Percentiles rank a stretch among this genome's conserved stretches.
Evolutionary conservation across 2,888 invertebrate species (phyloP).

Genomic region (Dryomyza anilis): DNA sequence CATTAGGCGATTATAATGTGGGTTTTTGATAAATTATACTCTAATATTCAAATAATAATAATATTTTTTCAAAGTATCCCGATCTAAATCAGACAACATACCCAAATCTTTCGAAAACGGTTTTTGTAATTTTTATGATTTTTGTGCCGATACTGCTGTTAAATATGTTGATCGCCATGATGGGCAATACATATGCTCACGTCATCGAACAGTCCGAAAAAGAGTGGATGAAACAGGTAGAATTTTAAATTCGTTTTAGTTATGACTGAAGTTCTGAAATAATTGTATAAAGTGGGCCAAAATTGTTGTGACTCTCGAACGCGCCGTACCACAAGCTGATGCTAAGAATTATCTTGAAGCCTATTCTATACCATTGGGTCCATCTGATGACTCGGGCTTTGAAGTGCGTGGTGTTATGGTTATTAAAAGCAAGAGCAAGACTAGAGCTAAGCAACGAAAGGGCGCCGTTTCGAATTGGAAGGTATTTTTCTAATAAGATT

Average conservation of each 20-base stretch:
- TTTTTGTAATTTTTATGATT: slow-evolving; percentile 98
- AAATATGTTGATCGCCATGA: slow-evolving; percentile 99
- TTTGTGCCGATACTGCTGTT: slow-evolving; percentile 94
- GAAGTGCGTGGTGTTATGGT: slow-evolving; percentile 96
- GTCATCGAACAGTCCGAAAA: slow-evolving; percentile 98
- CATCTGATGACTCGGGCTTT: slow-evolving; percentile 80
- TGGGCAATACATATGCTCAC: slow-evolving; percentile 98
- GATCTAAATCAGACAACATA: slow-evolving; percentile 89
- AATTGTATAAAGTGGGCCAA: slow-evolving; percentile 86
- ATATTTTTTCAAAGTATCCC: too few relatives aligned
- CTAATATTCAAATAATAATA: not conserved
- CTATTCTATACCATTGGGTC: slow-evolving; percentile 91
- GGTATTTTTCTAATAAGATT: slow-evolving; percentile 65
- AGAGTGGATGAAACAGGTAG: slow-evolving; percentile 97
- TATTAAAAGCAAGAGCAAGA: slow-evolving; percentile 96
- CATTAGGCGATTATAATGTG: slow-evolving; percentile 96
- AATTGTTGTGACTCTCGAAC: slow-evolving; percentile 94
- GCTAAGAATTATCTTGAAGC: slow-evolving; percentile 91
- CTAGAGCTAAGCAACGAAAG: slow-evolving; percentile 93
- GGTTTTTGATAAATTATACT: not conserved
- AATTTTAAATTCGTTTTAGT: slow-evolving; percentile 14
- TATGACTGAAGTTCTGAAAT: not conserved
- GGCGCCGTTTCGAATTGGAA: slow-evolving; percentile 98
- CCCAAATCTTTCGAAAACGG: slow-evolving; percentile 89
- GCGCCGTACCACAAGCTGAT: slow-evolving; percentile 88